Evolutionary conservation across 2,797 vertebrate genomes (phyloP), one percentile per base, ranked within the genome.

Genomic region (Pagetopsis macropterus): DNA sequence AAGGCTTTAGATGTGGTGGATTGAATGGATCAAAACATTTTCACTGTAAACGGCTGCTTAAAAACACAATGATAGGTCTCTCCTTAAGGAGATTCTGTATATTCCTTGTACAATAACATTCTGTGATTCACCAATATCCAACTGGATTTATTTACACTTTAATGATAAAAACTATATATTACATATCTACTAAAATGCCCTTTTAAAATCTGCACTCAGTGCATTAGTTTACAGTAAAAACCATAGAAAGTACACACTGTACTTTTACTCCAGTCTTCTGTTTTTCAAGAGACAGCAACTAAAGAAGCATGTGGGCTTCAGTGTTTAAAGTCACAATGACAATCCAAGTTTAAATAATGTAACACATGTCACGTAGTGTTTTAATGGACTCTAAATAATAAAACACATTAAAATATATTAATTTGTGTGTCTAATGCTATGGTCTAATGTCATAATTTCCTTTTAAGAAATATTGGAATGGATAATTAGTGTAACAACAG

Each of bases 401-500:
- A 73, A 78, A 64, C 48, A 44, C 23, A 31, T 15, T 55, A 9
- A 14, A 49, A 50, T 19, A 54, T 21, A 63, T 27, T 57, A 17
- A 56, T 51, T 48, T 33, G 14, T 37, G 59, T n/a, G 21, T 43
- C 40, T 58, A 21, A 58, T 43, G 56, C 21, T 21, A 21, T 21
- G 21, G 21, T 21, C 40, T 58, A 21, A 58, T 21, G 37, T 58
- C n/a, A 58, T n/a, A 63, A 15, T 62, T 78, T 56, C 13, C 50
- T 72, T 59, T 21, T 37, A 57, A 73, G 3, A 65, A 70, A 63
- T 61, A 5, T 52, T 41, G 10, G 19, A 46, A 76, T 83, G 83
- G 84, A 88, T 82, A 82, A 70, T 52, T 23, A 73, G n/a, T 56
- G n/a, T 15, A 66, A 64, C 55, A 78, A 63, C 4, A 65, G 6